A percentile compares a stretch with the other conserved stretches of the same genome.
Conservation (phyloP, 1,140 invertebrate genomes). For the Colletes gigas region DNA sequence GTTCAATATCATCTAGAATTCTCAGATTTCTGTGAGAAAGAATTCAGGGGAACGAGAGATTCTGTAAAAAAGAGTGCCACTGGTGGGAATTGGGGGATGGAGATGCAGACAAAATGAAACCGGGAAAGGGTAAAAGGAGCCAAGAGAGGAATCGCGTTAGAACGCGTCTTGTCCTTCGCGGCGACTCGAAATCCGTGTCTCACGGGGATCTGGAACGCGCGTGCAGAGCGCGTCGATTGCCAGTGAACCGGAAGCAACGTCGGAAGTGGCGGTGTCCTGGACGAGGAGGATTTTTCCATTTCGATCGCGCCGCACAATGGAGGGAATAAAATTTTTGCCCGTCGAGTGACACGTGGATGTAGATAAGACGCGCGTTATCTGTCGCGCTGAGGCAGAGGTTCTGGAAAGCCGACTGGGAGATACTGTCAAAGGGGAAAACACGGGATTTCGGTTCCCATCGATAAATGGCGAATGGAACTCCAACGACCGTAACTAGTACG, state of each 20-base stretch:
- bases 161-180: conserved; percentile 25
- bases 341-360: conserved; percentile 23
- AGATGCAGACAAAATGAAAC: too few species aligned
- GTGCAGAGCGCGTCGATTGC: conserved; percentile 36
- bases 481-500: not conserved
- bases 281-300: conserved; percentile 44
- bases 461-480: conserved; percentile 1
- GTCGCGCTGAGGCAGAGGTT: not conserved
- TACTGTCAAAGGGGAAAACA: conserved; percentile 9
- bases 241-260: conserved; percentile 51
- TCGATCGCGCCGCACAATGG: conserved; percentile 51
- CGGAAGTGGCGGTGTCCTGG: conserved; percentile 16
- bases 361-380: conserved; percentile 39
- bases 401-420: not conserved
- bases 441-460: not conserved
- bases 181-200: conserved; percentile 48
- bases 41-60: too few species aligned
- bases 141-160: not conserved
- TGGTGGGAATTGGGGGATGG: too few species aligned
- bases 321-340: conserved; percentile 53
- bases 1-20: too few species aligned
- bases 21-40: too few species aligned
- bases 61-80: too few species aligned
- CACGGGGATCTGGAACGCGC: conserved; percentile 40
- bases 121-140: conserved; percentile 2